These are phyloP conservation scores for Gymnoscelis rufifasciata DNA, from an alignment of 2,888 invertebrate genomes.

Conservation along the genomic window DNA sequence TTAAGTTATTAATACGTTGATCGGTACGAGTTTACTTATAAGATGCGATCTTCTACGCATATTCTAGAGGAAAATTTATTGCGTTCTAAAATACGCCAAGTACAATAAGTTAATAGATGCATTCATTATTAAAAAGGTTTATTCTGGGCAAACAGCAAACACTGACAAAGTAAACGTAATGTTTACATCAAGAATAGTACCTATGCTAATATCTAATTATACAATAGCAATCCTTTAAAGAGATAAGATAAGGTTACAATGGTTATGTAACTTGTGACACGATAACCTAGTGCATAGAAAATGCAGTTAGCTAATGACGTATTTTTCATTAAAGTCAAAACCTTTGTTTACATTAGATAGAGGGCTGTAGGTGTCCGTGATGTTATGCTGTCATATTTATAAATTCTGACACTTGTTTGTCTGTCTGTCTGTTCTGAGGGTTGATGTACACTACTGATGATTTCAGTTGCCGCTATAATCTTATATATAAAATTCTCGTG, in stretches of 20 bases:
- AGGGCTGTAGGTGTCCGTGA: no score
- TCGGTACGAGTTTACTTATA: slow-evolving; percentile 1
- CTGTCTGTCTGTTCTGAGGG: no score
- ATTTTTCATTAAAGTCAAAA: no score
- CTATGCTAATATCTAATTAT: slow-evolving; percentile 5
- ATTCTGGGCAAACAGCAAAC: neutral
- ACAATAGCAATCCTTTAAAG: slow-evolving; percentile 1
- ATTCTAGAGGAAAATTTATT: neutral
- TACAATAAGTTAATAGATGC: neutral
- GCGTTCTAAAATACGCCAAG: no score
- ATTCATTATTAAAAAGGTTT: neutral
- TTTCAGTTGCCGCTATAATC: no score
- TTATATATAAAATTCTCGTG: no score
- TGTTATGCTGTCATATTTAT: no score
- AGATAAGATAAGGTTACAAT: slow-evolving; percentile 4
- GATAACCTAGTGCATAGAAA: no score
- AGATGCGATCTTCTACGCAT: neutral
- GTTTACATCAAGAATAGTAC: slow-evolving; percentile 1
- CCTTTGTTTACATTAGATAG: no score
- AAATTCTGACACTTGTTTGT: no score
- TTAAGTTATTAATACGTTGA: slow-evolving; percentile 14
- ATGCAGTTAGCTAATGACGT: no score
- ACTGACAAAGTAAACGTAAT: neutral
- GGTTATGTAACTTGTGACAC: neutral
- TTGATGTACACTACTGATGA: no score